A percentile compares a stretch with the other conserved stretches of the same genome.
These are phyloP conservation scores for Caenorhabditis japonica DNA, from an alignment of 2,888 invertebrate genomes.

Conservation along the genomic window DNA sequence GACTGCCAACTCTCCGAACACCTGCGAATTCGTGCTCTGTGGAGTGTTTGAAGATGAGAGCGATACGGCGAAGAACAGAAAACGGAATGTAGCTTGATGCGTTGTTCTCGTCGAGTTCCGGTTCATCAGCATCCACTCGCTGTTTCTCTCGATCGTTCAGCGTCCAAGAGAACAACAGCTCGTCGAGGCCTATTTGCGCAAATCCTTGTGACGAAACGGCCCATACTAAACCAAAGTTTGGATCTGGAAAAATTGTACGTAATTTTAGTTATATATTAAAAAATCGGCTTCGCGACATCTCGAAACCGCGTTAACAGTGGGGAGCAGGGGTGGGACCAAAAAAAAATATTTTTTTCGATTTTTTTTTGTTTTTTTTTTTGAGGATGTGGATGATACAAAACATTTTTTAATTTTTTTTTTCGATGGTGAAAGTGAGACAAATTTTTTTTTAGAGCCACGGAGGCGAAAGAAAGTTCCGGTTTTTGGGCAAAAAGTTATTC, in stretches of 20 bases:
- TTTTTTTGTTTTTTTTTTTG: no score
- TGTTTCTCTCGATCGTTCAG: slow-evolving; percentile 29
- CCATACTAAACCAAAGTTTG: slow-evolving; percentile 30
- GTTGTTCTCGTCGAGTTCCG: slow-evolving; percentile 21
- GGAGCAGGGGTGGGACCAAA: no score
- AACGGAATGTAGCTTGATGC: slow-evolving; percentile 22
- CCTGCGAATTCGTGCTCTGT: slow-evolving; percentile 53
- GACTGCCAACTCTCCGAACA: slow-evolving; percentile 46
- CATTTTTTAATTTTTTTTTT: no score
- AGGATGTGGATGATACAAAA: no score
- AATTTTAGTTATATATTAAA: no score
- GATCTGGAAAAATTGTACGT: slow-evolving; percentile 16
- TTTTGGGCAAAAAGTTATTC: no score
- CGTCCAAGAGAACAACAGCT: slow-evolving; percentile 56
- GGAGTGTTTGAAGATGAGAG: slow-evolving; percentile 50
- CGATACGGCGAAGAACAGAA: slow-evolving; percentile 49
- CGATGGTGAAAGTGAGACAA: no score
- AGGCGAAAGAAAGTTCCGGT: no score
- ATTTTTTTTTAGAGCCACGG: no score
- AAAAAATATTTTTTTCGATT: no score
- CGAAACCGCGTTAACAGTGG: no score
- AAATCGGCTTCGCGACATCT: no score
- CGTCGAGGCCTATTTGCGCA: slow-evolving; percentile 60
- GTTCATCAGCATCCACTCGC: slow-evolving; percentile 24
- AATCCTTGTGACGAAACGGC: slow-evolving; percentile 59